phyloP scores from a whole-genome alignment of 2,113 vertebrate genomes.

The Nipponia nippon region DNA sequence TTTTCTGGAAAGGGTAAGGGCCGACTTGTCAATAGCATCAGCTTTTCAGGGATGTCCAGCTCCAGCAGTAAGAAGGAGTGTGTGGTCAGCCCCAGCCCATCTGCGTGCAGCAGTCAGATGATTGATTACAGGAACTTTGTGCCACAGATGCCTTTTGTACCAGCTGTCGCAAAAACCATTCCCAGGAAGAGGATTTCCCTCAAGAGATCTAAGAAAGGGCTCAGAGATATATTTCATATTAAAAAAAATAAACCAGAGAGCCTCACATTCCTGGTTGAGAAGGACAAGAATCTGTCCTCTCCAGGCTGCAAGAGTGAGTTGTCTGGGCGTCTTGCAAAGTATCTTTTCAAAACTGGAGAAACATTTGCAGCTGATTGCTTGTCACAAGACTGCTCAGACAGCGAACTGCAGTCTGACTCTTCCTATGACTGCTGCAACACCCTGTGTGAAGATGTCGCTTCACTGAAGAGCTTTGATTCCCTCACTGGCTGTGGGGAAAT shows the following conservation, averaged over 20 bases:
- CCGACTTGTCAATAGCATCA: slow-evolving; percentile 74
- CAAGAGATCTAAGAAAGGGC: slow-evolving; percentile 80
- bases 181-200: slow-evolving; percentile 85
- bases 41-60: slow-evolving; percentile 74
- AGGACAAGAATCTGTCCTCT: slow-evolving; percentile 55
- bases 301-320: slow-evolving; percentile 25
- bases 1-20: slow-evolving; percentile 8
- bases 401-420: slow-evolving; percentile 74
- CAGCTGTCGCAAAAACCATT: slow-evolving; percentile 83
- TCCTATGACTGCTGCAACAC: slow-evolving; percentile 73
- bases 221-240: slow-evolving; percentile 80
- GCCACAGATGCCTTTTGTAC: slow-evolving; percentile 87
- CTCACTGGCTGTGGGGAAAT: slow-evolving; percentile 88
- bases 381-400: slow-evolving; percentile 73
- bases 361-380: slow-evolving; percentile 45
- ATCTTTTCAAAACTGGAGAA: slow-evolving; percentile 56
- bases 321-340: slow-evolving; percentile 6
- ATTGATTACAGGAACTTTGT: slow-evolving; percentile 84
- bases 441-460: slow-evolving; percentile 81
- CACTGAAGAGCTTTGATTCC: slow-evolving; percentile 86
- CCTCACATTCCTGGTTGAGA: slow-evolving; percentile 48
- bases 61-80: slow-evolving; percentile 54
- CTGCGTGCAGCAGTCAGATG: slow-evolving; percentile 71
- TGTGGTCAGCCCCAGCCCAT: slow-evolving; percentile 43
- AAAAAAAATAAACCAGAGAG: slow-evolving; percentile 76